Conservation (phyloP, 1,140 invertebrate species). For the Lamellibrachia luymesi region DNA sequence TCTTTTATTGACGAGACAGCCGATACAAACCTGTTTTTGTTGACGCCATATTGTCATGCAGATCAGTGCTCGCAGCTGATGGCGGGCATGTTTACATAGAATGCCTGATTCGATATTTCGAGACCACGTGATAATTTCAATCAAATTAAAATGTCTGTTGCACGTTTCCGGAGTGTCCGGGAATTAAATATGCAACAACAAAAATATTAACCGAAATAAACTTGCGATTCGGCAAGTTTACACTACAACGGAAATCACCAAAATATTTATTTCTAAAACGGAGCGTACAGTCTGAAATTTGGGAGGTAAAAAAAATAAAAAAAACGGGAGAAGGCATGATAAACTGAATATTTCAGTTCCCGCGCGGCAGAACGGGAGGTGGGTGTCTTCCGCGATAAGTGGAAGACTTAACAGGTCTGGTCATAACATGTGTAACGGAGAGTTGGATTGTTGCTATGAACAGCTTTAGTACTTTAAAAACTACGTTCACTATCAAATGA, state of each 20-base stretch:
- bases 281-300: background rate
- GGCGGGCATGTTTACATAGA: background rate
- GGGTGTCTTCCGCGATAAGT: background rate
- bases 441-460: too few relatives aligned
- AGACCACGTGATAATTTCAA: background rate
- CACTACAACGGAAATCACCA: background rate
- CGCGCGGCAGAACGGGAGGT: background rate
- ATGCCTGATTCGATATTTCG: too few relatives aligned
- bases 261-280: background rate
- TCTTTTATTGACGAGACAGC: too few relatives aligned
- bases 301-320: background rate
- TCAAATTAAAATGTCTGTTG: background rate
- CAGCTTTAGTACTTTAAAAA: too few relatives aligned
- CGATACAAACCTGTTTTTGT: background rate
- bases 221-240: background rate
- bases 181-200: background rate
- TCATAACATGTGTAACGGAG: too few relatives aligned
- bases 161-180: background rate
- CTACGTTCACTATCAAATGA: too few relatives aligned
- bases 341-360: background rate
- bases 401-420: background rate
- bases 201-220: background rate
- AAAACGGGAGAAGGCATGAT: background rate
- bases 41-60: background rate
- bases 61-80: background rate